These are phyloP conservation scores for Eufriesea mexicana DNA, from an alignment of 1,140 invertebrate genomes.

Conservation along the genomic window DNA sequence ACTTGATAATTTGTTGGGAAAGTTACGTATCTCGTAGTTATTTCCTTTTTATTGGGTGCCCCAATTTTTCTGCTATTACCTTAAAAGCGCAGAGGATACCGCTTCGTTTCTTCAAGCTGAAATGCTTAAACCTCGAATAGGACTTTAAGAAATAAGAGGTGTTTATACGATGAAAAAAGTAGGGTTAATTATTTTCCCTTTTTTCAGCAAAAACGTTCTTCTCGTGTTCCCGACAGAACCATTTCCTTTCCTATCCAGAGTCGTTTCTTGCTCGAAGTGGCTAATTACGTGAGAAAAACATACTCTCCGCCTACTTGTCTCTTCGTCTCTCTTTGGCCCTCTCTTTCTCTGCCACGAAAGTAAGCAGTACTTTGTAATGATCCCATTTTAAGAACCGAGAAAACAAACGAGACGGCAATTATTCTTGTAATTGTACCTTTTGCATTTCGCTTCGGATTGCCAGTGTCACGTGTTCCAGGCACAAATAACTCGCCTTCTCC, in stretches of 20 bases:
- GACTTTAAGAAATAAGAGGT: conserved; percentile 10
- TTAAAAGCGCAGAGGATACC: not conserved
- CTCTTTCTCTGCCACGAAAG: conserved; percentile 16
- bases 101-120: not conserved
- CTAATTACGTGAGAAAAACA: conserved; percentile 66
- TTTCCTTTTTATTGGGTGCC: not conserved
- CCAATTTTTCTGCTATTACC: not conserved
- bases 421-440: conserved; percentile 58
- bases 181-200: conserved; percentile 62
- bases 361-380: conserved; percentile 59
- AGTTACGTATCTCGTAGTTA: not conserved
- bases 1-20: not conserved
- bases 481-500: conserved; percentile 31
- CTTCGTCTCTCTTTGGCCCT: too few relatives aligned
- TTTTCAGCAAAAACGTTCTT: conserved; percentile 25
- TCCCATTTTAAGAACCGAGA: conserved; percentile 54
- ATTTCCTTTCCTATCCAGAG: conserved; percentile 44
- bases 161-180: conserved; percentile 9
- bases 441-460: conserved; percentile 38
- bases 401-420: conserved; percentile 55
- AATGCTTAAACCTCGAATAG: conserved; percentile 17
- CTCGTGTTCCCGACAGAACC: conserved; percentile 39
- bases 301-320: conserved; percentile 12
- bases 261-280: conserved; percentile 44
- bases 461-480: conserved; percentile 6